A percentile compares a stretch with the other conserved stretches of the same genome.
Conservation (phyloP, 2,888 invertebrate species). For the Antitype chi region DNA sequence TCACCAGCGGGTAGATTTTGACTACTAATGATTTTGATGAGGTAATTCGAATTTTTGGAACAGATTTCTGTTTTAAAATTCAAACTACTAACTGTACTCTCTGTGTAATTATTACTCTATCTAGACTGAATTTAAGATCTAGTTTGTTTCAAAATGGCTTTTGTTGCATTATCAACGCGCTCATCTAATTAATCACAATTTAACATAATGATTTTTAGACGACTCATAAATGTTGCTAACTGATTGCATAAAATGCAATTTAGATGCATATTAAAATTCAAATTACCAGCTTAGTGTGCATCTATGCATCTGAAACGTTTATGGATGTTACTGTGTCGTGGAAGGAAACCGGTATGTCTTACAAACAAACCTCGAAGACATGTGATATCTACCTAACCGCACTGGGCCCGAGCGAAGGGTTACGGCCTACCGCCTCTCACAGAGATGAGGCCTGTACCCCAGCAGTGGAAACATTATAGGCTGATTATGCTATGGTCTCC, state of each 20-base stretch:
- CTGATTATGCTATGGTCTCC: too few species aligned
- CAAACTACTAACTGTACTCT: too few species aligned
- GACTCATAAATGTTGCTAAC: not conserved
- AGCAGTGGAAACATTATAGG: too few species aligned
- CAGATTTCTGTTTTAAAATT: not conserved
- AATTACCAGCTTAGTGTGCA: constrained; percentile 11
- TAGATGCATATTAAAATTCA: constrained; percentile 5
- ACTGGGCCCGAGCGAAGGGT: too few species aligned
- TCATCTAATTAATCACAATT: not conserved
- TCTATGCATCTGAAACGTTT: not conserved
- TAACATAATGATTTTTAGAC: not conserved
- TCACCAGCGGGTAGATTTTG: not conserved
- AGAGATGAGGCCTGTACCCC: too few species aligned
- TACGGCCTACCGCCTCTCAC: too few species aligned
- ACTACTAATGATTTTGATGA: not conserved
- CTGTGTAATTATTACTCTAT: too few species aligned
- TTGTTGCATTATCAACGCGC: not conserved
- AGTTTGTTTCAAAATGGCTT: not conserved
- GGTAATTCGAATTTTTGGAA: not conserved
- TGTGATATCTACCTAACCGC: too few species aligned
- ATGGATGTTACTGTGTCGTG: not conserved
- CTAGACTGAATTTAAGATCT: not conserved
- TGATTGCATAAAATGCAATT: constrained; percentile 9
- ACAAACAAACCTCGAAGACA: too few species aligned
- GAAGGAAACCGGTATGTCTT: not conserved